Evolutionary conservation across 2,888 invertebrate species (phyloP).

Genomic region (Horisme vitalbata): DNA sequence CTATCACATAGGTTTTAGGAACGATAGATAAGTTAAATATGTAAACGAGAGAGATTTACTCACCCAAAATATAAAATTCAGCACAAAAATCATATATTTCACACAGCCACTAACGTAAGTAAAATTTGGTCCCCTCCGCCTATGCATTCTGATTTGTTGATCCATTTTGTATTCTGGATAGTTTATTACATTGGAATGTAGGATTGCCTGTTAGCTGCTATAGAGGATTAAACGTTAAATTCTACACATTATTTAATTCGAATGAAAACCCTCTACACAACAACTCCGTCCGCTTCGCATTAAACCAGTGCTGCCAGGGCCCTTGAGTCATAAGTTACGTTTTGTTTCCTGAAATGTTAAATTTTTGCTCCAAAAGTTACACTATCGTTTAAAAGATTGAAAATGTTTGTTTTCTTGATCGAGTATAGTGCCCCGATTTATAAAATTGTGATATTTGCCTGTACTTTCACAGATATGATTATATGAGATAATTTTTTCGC

Average conservation of each 20-base stretch:
- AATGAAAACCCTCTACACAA: conserved; percentile 3
- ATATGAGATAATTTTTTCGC: too few relatives aligned
- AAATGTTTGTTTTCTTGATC: too few relatives aligned
- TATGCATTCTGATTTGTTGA: conserved; percentile 74
- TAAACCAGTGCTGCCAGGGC: too few relatives aligned
- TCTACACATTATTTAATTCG: conserved; percentile 9
- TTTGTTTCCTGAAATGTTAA: too few relatives aligned
- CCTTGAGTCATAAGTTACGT: too few relatives aligned
- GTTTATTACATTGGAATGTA: neutral
- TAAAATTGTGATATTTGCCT: too few relatives aligned
- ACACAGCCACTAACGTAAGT: conserved; percentile 93
- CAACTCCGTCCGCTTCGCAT: too few relatives aligned
- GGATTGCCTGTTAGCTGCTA: neutral
- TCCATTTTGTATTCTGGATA: conserved; percentile 23
- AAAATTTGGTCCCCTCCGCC: conserved; percentile 87
- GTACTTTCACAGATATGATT: too few relatives aligned
- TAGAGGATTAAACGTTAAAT: neutral
- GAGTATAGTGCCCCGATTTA: too few relatives aligned
- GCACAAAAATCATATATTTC: conserved; percentile 94
- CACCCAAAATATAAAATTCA: conserved; percentile 96
- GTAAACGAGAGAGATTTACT: conserved; percentile 57
- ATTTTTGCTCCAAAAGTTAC: too few relatives aligned
- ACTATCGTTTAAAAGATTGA: too few relatives aligned
- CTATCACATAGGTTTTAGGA: too few relatives aligned
- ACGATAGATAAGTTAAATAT: neutral